These are phyloP conservation scores for Caenorhabditis inopinata DNA, from an alignment of 1,140 invertebrate species.

Conservation along the genomic window DNA sequence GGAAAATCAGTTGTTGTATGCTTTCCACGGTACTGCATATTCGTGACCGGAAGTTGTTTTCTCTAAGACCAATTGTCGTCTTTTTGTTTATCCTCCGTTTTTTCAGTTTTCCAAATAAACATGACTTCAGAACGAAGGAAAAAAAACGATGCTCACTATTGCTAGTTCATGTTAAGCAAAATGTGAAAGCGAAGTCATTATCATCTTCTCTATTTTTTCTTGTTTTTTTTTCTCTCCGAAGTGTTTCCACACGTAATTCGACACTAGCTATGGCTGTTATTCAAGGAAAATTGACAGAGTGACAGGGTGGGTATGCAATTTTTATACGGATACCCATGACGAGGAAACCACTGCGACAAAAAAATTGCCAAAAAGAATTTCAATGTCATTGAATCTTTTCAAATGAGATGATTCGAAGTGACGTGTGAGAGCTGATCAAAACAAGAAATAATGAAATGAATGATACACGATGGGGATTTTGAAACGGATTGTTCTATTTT, in stretches of 20 bases:
- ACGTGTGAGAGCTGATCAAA: slow-evolving; percentile 17
- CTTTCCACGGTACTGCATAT: too few species aligned
- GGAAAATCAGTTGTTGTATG: too few species aligned
- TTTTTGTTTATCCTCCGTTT: too few species aligned
- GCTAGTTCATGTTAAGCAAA: too few species aligned
- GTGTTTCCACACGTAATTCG: slow-evolving; percentile 20
- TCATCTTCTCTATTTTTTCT: not conserved
- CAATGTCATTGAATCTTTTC: slow-evolving; percentile 14
- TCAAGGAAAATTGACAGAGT: slow-evolving; percentile 13
- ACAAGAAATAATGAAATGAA: not conserved
- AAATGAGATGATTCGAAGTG: slow-evolving; percentile 14
- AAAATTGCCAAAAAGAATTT: not conserved
- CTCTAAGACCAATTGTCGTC: not conserved
- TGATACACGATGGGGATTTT: not conserved
- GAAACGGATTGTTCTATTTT: too few species aligned
- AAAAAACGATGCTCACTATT: too few species aligned
- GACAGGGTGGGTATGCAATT: not conserved
- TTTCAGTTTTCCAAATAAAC: too few species aligned
- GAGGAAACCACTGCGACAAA: not conserved
- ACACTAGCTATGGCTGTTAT: slow-evolving; percentile 30
- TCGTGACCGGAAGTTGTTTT: not conserved
- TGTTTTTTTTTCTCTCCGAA: not conserved
- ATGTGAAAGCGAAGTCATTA: too few species aligned
- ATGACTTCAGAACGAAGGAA: too few species aligned
- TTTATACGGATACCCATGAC: not conserved